phyloP scores from a whole-genome alignment of 2,888 invertebrate genomes.

The Steinernema carpocapsae region DNA sequence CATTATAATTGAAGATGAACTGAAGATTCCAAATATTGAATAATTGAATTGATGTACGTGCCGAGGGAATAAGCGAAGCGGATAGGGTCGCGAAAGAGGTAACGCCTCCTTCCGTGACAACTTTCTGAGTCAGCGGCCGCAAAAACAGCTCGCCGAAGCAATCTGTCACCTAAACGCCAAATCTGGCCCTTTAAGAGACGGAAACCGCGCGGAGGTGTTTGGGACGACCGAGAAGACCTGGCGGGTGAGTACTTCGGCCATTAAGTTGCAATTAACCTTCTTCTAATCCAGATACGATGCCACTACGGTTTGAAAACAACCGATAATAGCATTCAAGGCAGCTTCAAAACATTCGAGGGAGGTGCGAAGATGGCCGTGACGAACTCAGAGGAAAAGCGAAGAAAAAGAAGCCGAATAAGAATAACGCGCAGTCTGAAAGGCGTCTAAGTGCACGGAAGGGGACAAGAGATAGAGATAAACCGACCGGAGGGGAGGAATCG shows the following conservation, averaged over 20 bases:
- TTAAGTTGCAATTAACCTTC: conserved; percentile 28
- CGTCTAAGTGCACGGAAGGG: too few species aligned
- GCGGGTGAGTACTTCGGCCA: conserved; percentile 8
- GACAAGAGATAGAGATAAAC: too few species aligned
- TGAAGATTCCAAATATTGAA: conserved; percentile 6
- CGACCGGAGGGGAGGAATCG: too few species aligned
- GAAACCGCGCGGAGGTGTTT: too few species aligned
- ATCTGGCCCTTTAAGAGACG: too few species aligned
- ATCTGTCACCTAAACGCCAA: too few species aligned
- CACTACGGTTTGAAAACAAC: conserved; percentile 14
- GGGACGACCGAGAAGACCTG: neutral
- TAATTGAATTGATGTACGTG: conserved; percentile 2
- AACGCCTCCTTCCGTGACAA: conserved; percentile 17
- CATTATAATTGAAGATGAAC: neutral
- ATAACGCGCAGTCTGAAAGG: too few species aligned
- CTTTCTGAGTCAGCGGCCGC: too few species aligned
- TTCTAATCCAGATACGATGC: conserved; percentile 27
- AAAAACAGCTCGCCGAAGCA: too few species aligned
- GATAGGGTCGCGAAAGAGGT: neutral
- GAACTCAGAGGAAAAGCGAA: neutral
- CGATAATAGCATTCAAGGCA: neutral
- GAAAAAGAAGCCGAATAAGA: neutral
- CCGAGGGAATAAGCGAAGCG: neutral
- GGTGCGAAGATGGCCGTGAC: neutral
- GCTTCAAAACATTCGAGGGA: conserved; percentile 18